Evolutionary conservation across 2,888 invertebrate genomes (phyloP), one percentile per base, ranked within the genome.

Genomic region (Lathronympha strigana): DNA sequence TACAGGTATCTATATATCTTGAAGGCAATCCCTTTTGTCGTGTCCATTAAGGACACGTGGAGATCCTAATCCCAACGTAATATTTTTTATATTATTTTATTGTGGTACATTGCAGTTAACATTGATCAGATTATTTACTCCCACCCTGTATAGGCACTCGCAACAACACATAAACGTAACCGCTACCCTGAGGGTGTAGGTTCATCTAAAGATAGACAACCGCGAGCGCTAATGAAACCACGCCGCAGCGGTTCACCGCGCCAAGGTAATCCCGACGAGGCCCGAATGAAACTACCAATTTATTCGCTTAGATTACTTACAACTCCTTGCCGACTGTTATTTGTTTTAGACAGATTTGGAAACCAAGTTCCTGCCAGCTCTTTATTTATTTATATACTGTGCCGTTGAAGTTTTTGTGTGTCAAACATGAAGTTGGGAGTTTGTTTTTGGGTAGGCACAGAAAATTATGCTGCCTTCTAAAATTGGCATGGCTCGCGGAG

Each of bases 241-340:
- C 47, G 21, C 66, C 66, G 21, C 60, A 66, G 47, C 23, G 66
- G 66, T 49, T 51, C 43, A 62, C 63, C 60, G 45, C 60, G 17
- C 53, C 31, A 61, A 60, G 66, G 66, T 61, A 66, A 66, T 66
- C 66, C 53, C 28, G 64, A 21, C 43, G 43, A 19, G 53, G 28
- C 47, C 49, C 54, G 60, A 64, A 61, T 40, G 54, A 66, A 66
- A 66, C 66, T 61, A 54, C 60, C 60, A 61, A 66, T 66, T 61
- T 66, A 61, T 61, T 61, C 40, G 51, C 66, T 60, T 47, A 61
- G 47, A 53, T 60, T 58, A 53, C 51, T 13, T 13, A 47, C n/a
- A 47, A 64, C 60, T 54, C 47, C 47, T 47, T 31, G 55, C 49
- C 21, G 47, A 31, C 36, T 21, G 64, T 13, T 60, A 36, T 60